phyloP scores from a whole-genome alignment of 2,797 vertebrate species.

The Perodicticus potto region DNA sequence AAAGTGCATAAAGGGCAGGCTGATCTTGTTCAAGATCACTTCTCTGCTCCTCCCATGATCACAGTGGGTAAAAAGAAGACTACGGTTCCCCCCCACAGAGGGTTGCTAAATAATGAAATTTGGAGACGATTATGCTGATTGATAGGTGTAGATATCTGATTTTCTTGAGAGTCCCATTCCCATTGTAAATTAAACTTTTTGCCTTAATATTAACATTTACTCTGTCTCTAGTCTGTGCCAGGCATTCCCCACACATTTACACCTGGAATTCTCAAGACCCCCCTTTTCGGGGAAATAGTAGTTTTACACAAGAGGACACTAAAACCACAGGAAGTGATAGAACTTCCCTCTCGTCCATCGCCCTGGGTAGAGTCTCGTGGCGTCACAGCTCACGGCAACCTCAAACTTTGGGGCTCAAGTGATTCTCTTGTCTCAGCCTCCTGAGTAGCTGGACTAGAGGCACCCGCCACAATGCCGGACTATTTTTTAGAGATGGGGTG shows the following conservation, averaged over 20 bases:
- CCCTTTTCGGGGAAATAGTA: background rate
- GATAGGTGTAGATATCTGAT: background rate
- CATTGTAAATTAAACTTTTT: slow-evolving; percentile 22
- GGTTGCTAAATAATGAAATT: background rate
- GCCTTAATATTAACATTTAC: background rate
- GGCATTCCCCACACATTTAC: background rate
- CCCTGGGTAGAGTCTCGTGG: too few relatives aligned
- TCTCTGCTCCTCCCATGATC: background rate
- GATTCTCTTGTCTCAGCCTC: too few relatives aligned
- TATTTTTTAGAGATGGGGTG: too few relatives aligned
- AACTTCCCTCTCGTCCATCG: background rate
- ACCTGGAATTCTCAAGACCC: background rate
- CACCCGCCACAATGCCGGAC: too few relatives aligned
- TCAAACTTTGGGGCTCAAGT: too few relatives aligned
- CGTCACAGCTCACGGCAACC: too few relatives aligned
- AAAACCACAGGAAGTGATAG: background rate
- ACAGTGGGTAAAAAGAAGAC: background rate
- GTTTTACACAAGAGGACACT: background rate
- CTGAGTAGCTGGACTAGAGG: too few relatives aligned
- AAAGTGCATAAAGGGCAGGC: slow-evolving; percentile 7
- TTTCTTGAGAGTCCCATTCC: slow-evolving; percentile 10
- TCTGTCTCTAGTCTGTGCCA: background rate
- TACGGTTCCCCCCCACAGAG: background rate
- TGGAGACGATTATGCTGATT: background rate
- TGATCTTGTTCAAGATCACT: background rate